phyloP scores from a whole-genome alignment of 2,888 invertebrate species.

The Dolichopus griseipennis region DNA sequence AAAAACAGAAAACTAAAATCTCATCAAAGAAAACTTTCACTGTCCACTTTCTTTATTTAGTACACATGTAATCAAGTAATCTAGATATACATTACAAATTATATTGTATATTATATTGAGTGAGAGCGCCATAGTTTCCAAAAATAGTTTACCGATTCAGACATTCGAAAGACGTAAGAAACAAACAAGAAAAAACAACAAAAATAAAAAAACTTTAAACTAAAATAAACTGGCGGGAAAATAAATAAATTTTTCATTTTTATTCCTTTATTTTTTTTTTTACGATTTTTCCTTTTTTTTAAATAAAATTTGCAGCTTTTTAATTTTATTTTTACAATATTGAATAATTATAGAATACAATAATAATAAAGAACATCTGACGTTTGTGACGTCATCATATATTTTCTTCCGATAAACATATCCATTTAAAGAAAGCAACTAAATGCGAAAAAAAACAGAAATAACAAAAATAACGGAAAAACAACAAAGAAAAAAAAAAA shows the following conservation, averaged over 20 bases:
- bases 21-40: too few relatives aligned
- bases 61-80: too few relatives aligned
- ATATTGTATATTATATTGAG: neutral
- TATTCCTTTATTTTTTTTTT: neutral
- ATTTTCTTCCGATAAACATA: neutral
- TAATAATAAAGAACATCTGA: neutral
- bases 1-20: too few relatives aligned
- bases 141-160: conserved; percentile 1
- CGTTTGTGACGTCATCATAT: neutral
- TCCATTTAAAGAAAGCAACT: neutral
- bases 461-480: too few relatives aligned
- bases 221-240: conserved; percentile 1
- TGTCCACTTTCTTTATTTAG: too few relatives aligned
- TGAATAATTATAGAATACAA: neutral
- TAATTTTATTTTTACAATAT: neutral
- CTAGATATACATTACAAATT: too few relatives aligned
- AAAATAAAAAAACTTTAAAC: neutral
- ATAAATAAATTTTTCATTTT: neutral
- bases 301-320: neutral
- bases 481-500: neutral
- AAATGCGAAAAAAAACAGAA: neutral
- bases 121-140: neutral
- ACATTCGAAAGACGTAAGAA: conserved; percentile 4
- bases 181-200: neutral
- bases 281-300: neutral